Conservation (phyloP, 2,888 invertebrate species). For the Chydorus sphaericus region DNA sequence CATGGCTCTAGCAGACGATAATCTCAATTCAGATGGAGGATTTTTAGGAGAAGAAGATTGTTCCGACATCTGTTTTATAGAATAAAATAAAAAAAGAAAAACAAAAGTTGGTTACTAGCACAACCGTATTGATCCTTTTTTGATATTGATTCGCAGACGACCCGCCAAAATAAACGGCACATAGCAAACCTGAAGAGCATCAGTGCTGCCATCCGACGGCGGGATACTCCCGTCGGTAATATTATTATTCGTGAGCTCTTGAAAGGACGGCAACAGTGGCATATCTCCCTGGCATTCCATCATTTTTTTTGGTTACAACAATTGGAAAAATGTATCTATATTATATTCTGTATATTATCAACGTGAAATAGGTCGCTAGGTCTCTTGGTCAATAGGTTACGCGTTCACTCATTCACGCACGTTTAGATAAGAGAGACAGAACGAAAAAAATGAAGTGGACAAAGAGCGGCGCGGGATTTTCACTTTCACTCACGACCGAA, state of each 20-base stretch:
- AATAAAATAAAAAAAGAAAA: no score
- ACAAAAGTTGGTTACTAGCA: not conserved
- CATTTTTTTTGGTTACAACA: not conserved
- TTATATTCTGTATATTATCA: not conserved
- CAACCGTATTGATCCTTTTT: not conserved
- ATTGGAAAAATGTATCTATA: not conserved
- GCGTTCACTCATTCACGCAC: not conserved
- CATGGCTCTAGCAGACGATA: slow-evolving; percentile 2
- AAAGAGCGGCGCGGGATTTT: not conserved
- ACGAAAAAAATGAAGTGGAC: not conserved
- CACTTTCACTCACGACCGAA: slow-evolving; percentile 1
- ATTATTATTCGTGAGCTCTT: not conserved
- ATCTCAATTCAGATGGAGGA: not conserved
- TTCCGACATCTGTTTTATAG: not conserved
- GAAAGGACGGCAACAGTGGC: not conserved
- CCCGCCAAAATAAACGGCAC: not conserved
- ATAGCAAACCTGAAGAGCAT: not conserved
- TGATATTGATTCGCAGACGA: slow-evolving; percentile 1
- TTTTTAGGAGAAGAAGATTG: not conserved
- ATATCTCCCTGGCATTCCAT: slow-evolving; percentile 1
- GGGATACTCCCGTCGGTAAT: not conserved
- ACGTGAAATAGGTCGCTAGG: not conserved
- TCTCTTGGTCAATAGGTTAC: slow-evolving; percentile 6
- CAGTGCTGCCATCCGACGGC: slow-evolving; percentile 1
- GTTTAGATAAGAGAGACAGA: not conserved